Conservation (phyloP, 2,113 vertebrate species). For the Istiophorus platypterus region DNA sequence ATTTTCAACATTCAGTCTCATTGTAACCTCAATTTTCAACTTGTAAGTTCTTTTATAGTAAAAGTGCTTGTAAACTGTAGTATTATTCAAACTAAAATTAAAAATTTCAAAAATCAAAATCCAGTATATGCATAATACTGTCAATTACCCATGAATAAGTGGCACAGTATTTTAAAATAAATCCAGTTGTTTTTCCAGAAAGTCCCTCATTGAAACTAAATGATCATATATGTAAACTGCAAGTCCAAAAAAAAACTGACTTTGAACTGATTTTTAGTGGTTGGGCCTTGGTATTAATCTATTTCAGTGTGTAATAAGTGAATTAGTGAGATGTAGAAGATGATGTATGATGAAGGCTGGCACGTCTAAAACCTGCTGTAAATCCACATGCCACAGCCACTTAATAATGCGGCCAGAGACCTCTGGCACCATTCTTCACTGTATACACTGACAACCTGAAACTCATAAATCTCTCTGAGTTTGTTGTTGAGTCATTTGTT, state of each 20-base stretch:
- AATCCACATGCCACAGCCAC: constrained; percentile 73
- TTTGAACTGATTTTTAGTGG: constrained; percentile 59
- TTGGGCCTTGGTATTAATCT: constrained; percentile 63
- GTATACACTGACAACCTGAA: constrained; percentile 53
- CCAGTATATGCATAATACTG: neutral
- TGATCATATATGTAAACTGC: constrained; percentile 7
- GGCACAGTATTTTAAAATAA: neutral
- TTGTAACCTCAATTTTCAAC: neutral
- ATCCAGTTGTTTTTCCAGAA: neutral
- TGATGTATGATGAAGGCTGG: constrained; percentile 74
- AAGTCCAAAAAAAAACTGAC: constrained; percentile 20
- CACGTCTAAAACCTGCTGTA: constrained; percentile 71
- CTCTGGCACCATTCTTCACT: constrained; percentile 60
- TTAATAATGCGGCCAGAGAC: constrained; percentile 71
- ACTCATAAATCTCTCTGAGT: constrained; percentile 55
- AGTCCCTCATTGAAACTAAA: constrained; percentile 12
- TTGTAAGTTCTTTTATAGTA: neutral
- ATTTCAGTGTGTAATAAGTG: constrained; percentile 72
- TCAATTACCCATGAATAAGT: neutral
- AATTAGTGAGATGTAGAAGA: constrained; percentile 76
- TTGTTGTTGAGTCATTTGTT: constrained; percentile 53
- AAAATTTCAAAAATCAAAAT: no score
- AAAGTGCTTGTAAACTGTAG: neutral
- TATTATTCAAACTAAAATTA: neutral
- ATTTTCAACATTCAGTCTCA: neutral